Percentiles rank a stretch among this genome's conserved stretches.
These are phyloP conservation scores for Hybognathus amarus DNA, from an alignment of 2,797 vertebrate species.

Conservation along the genomic window DNA sequence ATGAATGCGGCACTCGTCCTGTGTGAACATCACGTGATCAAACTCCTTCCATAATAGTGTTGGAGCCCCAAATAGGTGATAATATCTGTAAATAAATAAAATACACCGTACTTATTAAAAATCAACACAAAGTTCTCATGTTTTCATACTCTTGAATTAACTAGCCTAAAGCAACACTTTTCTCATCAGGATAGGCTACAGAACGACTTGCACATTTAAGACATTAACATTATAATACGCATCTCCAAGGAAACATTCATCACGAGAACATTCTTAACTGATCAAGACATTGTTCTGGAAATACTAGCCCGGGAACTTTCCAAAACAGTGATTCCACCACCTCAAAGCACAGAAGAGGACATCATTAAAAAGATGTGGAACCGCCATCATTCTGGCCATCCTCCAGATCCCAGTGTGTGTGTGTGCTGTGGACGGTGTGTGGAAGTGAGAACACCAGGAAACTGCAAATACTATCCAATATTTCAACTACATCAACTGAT, in stretches of 20 bases:
- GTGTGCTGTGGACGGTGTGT: not conserved
- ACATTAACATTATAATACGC: not conserved
- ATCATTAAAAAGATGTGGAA: slow-evolving; percentile 25
- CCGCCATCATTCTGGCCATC: not conserved
- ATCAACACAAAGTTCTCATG: not conserved
- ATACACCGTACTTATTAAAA: not conserved
- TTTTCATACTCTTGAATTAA: not conserved
- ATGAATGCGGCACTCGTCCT: not conserved
- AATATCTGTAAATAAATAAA: not conserved
- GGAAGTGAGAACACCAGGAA: not conserved
- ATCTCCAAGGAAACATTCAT: not conserved
- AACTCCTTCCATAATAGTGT: not conserved
- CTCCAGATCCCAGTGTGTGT: slow-evolving; percentile 6
- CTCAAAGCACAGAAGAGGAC: slow-evolving; percentile 13
- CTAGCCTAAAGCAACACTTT: not conserved
- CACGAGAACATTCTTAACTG: not conserved
- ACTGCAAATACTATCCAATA: not conserved
- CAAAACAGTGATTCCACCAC: not conserved
- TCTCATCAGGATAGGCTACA: not conserved
- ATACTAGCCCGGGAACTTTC: slow-evolving; percentile 13
- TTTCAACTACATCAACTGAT: not conserved
- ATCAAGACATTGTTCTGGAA: slow-evolving; percentile 4
- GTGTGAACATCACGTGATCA: not conserved
- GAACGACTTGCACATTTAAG: not conserved
- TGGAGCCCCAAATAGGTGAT: not conserved